A percentile compares a stretch with the other conserved stretches of the same genome.
phyloP scores from a whole-genome alignment of 2,113 vertebrate species.

The Hiodon alosoides region DNA sequence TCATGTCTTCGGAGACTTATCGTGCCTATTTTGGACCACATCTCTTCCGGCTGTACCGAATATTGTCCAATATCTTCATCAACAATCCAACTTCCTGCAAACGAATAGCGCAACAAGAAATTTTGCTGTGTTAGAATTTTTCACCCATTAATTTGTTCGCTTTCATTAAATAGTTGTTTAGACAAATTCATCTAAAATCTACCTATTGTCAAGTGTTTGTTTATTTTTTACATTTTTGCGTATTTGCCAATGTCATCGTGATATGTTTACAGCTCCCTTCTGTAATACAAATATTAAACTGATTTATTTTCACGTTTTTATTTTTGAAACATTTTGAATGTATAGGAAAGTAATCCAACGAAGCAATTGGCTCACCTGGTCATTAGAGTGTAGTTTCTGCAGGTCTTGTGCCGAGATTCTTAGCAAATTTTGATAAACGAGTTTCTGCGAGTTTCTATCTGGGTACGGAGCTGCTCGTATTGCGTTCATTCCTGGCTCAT shows the following conservation, averaged over 20 bases:
- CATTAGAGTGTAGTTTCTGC: constrained; percentile 31
- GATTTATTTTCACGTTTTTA: not conserved
- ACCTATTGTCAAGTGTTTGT: not conserved
- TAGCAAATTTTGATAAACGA: not conserved
- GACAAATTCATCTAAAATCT: too few species aligned
- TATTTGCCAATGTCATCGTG: too few species aligned
- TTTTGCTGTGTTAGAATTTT: too few species aligned
- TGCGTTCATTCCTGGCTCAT: constrained; percentile 34
- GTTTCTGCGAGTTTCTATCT: constrained; percentile 34
- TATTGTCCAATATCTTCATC: constrained; percentile 72
- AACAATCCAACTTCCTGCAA: constrained; percentile 68
- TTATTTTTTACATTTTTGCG: not conserved
- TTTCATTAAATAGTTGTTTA: too few species aligned
- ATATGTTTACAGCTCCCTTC: too few species aligned
- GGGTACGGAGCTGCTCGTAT: constrained; percentile 43
- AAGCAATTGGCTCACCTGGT: constrained; percentile 59
- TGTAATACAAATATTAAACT: too few species aligned
- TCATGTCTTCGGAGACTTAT: not conserved
- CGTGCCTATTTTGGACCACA: not conserved
- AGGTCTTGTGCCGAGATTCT: too few species aligned
- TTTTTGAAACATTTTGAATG: not conserved
- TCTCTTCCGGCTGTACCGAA: constrained; percentile 59
- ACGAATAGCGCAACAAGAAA: not conserved
- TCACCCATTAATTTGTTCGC: too few species aligned
- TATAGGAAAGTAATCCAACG: not conserved